Base-by-base conservation (phyloP, 2,113 vertebrate genomes). In the Numenius arquata region DNA sequence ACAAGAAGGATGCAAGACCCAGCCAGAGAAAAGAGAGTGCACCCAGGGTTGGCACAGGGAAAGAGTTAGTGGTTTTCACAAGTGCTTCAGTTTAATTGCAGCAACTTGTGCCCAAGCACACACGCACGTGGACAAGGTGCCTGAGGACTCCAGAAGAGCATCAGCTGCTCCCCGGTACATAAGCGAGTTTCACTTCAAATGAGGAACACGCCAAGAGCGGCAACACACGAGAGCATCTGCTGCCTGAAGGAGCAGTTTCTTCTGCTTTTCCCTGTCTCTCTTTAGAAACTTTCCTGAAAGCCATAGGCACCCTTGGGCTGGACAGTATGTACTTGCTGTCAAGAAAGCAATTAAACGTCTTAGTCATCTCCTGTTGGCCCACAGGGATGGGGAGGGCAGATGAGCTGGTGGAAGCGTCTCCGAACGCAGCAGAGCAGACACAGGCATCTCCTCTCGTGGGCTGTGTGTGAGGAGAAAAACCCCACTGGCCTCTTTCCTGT, bases 41-140 rank as follows among this genome's bases (percentile, higher is more conserved):
- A 8, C 1, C 4, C 15, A 3, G 56, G 10, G 41, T 36, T 68
- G 40, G 41, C 36, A 52, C 38, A 12, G 50, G 21, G 12, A 11
- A 41, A 30, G 34, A 3, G 6, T 15, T 4, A 11, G 6, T 8
- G 34, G 34, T 73, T 68, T 68, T 63, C 81, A 36, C 21, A 19
- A n/a, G 23, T 1, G 27, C 63, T 85, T 81, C 9, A 17, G n/a
- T 43, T 77, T 16, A 30, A 14, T n/a, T 15, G 25, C 32, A 30
- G 77, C 47, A 29, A 21, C 30, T 61, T 26, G 4, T 15, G n/a
- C 52, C 43, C 29, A 12, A 61, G 74, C 72, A 25, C 27, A 26
- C 0, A 5, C 3, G 2, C 45, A 20, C 5, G 4, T 2, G 22
- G 40, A 62, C 7, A 47, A 63, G 47, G 15, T 2, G 26, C 34